Evolutionary conservation across 2,888 invertebrate genomes (phyloP).

Genomic region (Rhyacophila evoluta): DNA sequence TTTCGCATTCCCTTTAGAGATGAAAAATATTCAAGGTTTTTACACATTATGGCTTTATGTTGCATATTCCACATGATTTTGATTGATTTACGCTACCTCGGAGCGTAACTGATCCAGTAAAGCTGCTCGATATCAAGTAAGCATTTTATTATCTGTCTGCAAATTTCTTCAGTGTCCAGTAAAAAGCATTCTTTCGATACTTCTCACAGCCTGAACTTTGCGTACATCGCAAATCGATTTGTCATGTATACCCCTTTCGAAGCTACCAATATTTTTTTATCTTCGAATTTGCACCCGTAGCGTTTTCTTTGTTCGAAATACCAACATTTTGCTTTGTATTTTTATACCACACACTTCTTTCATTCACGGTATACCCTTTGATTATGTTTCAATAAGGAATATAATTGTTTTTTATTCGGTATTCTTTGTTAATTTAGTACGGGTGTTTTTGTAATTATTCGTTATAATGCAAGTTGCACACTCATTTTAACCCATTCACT

Average conservation of each 20-base stretch:
- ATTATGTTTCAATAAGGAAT: slow-evolving; percentile 27
- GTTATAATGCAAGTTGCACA: neutral
- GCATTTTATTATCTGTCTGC: neutral
- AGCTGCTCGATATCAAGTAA: too few species aligned
- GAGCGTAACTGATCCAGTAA: neutral
- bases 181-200: slow-evolving; percentile 7
- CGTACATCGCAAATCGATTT: slow-evolving; percentile 44
- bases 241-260: slow-evolving; percentile 31
- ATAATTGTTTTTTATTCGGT: slow-evolving; percentile 2
- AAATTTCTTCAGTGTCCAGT: slow-evolving; percentile 15
- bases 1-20: too few species aligned
- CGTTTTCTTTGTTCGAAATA: slow-evolving; percentile 13
- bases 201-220: slow-evolving; percentile 12
- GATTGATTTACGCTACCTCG: neutral
- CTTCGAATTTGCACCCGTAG: neutral
- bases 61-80: neutral
- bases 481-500: too few species aligned
- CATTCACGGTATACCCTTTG: slow-evolving; percentile 25
- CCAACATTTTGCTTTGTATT: slow-evolving; percentile 3
- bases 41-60: too few species aligned
- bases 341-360: neutral
- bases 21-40: neutral
- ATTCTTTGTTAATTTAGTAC: neutral
- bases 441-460: neutral
- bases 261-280: neutral